Evolutionary conservation across 2,888 invertebrate genomes (phyloP), one percentile per base, ranked within the genome.

Genomic region (Timandra comae): DNA sequence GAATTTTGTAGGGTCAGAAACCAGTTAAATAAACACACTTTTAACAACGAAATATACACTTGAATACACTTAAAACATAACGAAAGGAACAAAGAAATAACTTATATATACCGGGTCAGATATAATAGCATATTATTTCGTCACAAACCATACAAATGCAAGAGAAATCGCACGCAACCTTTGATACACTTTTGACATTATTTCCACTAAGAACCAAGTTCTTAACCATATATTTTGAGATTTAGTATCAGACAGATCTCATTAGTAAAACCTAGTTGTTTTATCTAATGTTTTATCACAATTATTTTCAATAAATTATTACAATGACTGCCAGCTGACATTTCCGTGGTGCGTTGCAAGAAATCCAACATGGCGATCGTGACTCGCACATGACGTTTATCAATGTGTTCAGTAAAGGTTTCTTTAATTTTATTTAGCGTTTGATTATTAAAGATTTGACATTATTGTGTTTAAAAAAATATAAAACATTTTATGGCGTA

Each of bases 281-380:
- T 57, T 62, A 62, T 37, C 48, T 42, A 33, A 37, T 30, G 58
- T 56, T 72, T 56, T 76, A 77, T 64, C 70, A 69, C 66, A 78
- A 58, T 64, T 63, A 51, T 54, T 74, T 71, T 62, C 53, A 68
- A 48, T 67, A 66, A 78, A 81, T 62, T 71, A 65, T 62, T 68
- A 78, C 74, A 71, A 70, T 49, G 46, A 41, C 71, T 66, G 72
- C 84, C 86, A 86, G 85, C 85, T 86, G 86, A 86, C 86, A 85
- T 85, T 80, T 85, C 84, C 81, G 72, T 73, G 70, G 69, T 81
- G 81, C 80, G 82, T 82, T 84, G 79, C 74, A 79, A 70, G 77
- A 81, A 80, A 80, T 81, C 80, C 82, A 86, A 86, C 73, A 86
- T 86, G 86, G 86, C 86, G 69, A 81, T 69, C 73, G 63, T 72